A percentile compares a stretch with the other conserved stretches of the same genome.
phyloP scores from a whole-genome alignment of 2,797 vertebrate genomes.

The Crocodylus rhombifer region DNA sequence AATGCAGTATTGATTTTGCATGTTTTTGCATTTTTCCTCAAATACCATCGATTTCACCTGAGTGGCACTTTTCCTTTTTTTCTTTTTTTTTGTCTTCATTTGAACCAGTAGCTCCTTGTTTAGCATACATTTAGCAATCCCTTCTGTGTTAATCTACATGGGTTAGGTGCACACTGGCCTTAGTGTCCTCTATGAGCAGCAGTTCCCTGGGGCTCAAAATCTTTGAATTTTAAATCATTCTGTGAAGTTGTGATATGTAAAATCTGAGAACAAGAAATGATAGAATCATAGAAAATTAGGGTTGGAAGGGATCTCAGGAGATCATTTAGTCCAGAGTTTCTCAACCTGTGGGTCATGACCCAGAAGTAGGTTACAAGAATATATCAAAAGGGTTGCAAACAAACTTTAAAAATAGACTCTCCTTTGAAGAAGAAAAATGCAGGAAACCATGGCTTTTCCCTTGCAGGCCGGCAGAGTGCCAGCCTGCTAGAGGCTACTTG shows the following conservation, averaged over 20 bases:
- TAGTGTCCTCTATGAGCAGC: neutral
- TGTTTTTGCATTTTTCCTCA: neutral
- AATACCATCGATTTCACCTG: neutral
- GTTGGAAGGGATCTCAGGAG: too few species aligned
- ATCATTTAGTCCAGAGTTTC: too few species aligned
- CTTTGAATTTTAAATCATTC: too few species aligned
- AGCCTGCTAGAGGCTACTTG: too few species aligned
- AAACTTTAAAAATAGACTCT: too few species aligned
- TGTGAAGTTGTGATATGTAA: neutral
- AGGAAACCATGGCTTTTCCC: too few species aligned
- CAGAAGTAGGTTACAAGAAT: too few species aligned
- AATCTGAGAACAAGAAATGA: neutral
- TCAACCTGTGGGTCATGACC: too few species aligned
- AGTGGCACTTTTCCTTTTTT: neutral
- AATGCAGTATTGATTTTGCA: neutral
- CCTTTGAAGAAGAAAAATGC: too few species aligned
- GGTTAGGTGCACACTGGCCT: neutral
- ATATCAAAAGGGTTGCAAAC: too few species aligned
- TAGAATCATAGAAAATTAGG: neutral
- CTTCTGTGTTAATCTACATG: neutral
- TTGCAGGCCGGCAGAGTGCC: too few species aligned
- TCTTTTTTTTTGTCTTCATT: neutral
- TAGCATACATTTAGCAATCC: neutral
- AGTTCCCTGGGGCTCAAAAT: neutral
- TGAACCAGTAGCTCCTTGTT: neutral